A percentile compares a stretch with the other conserved stretches of the same genome.
These are phyloP conservation scores for Micronycteris hirsuta DNA, from an alignment of 2,113 vertebrate species.

Conservation along the genomic window DNA sequence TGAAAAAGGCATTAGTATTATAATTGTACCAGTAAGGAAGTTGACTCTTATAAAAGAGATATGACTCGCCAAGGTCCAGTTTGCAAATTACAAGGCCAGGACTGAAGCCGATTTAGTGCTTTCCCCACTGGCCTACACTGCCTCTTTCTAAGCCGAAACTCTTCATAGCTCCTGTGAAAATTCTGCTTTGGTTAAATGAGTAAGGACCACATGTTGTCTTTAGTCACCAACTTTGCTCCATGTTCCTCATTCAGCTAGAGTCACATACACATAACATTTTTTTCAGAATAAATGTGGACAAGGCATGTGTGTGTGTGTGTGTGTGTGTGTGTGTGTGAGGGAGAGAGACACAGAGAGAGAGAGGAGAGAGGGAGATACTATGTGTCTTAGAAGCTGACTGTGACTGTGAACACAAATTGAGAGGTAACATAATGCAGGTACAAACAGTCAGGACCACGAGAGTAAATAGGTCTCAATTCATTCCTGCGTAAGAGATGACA, in stretches of 20 bases:
- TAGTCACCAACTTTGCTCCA: background rate
- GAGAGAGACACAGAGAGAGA: background rate
- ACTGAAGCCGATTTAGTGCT: background rate
- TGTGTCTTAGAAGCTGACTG: background rate
- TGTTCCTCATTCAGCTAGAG: background rate
- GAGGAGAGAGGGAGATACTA: background rate
- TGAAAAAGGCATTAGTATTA: background rate
- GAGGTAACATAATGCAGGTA: background rate
- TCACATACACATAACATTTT: background rate
- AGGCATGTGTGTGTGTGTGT: background rate
- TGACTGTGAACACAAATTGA: background rate
- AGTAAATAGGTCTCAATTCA: background rate
- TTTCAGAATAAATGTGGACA: background rate
- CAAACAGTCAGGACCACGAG: background rate
- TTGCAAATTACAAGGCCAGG: background rate
- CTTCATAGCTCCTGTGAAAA: constrained; percentile 12
- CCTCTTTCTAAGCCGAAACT: background rate
- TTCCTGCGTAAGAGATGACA: background rate
- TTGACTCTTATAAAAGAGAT: background rate
- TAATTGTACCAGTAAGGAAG: background rate
- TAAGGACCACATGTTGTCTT: background rate
- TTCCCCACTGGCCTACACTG: background rate
- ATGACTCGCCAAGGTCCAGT: background rate
- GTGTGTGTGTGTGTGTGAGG: background rate
- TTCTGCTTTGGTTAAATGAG: background rate